Evolutionary conservation across 2,113 vertebrate species (phyloP).

Genomic region (Sisor rabdophorus): DNA sequence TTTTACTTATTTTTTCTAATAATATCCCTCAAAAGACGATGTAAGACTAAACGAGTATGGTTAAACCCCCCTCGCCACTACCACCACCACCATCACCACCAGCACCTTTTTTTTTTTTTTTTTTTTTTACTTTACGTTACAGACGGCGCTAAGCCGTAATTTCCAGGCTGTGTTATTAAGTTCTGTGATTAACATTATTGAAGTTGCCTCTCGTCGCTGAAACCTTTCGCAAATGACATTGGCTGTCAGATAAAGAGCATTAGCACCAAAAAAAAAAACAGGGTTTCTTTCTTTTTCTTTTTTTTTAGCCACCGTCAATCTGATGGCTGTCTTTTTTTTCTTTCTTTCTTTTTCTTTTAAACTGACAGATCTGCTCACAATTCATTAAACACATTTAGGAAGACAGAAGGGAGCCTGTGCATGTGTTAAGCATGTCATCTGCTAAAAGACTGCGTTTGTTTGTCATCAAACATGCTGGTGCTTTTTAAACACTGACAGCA

Average conservation of each 20-base stretch:
- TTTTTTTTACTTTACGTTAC: neutral
- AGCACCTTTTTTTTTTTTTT: no score
- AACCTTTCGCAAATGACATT: constrained; percentile 70
- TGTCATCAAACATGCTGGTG: constrained; percentile 52
- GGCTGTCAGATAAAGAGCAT: constrained; percentile 66
- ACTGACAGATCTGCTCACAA: constrained; percentile 61
- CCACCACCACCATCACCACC: no score
- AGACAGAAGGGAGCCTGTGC: constrained; percentile 64
- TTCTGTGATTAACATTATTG: constrained; percentile 67
- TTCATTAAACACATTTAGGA: constrained; percentile 73
- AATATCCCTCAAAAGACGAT: neutral
- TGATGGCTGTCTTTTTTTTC: constrained; percentile 62
- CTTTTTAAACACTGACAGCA: constrained; percentile 45
- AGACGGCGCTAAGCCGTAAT: constrained; percentile 61
- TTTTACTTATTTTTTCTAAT: constrained; percentile 44
- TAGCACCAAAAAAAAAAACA: constrained; percentile 34
- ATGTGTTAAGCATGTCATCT: constrained; percentile 64
- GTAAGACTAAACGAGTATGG: neutral
- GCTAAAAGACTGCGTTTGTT: constrained; percentile 64
- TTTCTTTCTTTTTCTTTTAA: constrained; percentile 57
- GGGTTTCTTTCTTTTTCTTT: constrained; percentile 41
- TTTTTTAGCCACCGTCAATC: constrained; percentile 70
- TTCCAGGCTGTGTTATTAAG: constrained; percentile 57
- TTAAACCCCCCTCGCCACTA: neutral
- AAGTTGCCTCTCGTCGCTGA: constrained; percentile 64